Base-by-base conservation (phyloP, 2,113 vertebrate genomes). In the Osmerus mordax region DNA sequence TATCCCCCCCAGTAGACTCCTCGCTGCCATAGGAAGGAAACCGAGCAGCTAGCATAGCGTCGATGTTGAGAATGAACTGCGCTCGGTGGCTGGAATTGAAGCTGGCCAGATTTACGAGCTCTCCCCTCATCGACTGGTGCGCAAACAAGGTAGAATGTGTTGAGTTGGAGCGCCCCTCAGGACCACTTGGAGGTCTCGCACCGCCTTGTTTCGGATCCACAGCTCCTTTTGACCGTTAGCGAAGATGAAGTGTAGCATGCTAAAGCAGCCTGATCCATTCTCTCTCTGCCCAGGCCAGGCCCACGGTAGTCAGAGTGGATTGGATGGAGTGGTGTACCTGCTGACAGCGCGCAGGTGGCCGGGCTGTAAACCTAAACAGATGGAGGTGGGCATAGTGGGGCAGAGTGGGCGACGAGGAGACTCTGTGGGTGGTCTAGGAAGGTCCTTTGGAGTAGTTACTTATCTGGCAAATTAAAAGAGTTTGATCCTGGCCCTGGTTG, bases 51-150 rank as follows among this genome's bases (percentile, higher is more conserved):
- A 29, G 62, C 18, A 7, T 56, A n/a, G 14, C 62, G 72, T 62
- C 41, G 54, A 70, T 19, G 68, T 63, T 28, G 36, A 52, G 65
- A 68, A 73, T 5, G 60, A 74, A 55, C 56, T 2, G 56, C 19
- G 72, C 41, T 65, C n/a, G 11, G 76, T 78, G 65, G 79, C 77
- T 71, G 54, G 72, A 70, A 60, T 69, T 68, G 32, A 77, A 72
- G 72, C 47, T 19, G 21, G 56, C 32, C 13, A 71, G 65, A 85
- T 85, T 54, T 78, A 81, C 74, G 78, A 41, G 65, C 79, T 82
- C 81, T 73, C 83, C 80, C 78, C 82, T 89, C 84, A 78, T 85
- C 77, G 83, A 86, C 74, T 64, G 9, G 54, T 74, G 72, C 52
- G 76, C 82, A 81, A 87, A 88, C 84, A 84, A 11, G 36, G 36